Percentiles rank a stretch among this genome's conserved stretches.
These are phyloP conservation scores for Chelonia mydas DNA, from an alignment of 2,797 vertebrate species.

Conservation along the genomic window DNA sequence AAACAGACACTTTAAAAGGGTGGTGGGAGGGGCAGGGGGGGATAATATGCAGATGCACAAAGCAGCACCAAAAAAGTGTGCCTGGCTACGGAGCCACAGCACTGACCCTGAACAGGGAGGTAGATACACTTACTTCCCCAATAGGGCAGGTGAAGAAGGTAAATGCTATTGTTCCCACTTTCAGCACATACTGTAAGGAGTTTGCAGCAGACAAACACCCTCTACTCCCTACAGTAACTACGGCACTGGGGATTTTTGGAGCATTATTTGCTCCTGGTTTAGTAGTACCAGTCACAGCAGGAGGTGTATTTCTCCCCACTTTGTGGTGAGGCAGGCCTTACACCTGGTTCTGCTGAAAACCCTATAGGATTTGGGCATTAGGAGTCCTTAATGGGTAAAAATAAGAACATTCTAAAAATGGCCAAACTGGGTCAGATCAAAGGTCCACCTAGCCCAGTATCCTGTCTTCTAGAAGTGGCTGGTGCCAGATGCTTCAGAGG, in stretches of 20 bases:
- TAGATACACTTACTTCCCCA: not conserved
- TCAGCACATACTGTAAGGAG: accelerated
- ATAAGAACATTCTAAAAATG: not conserved
- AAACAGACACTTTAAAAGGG: not conserved
- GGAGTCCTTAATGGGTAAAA: not conserved
- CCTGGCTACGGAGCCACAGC: not conserved
- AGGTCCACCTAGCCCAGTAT: not conserved
- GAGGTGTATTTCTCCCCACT: not conserved
- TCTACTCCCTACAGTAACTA: not conserved
- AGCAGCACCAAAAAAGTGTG: accelerated
- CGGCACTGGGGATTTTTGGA: not conserved
- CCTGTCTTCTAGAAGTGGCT: not conserved
- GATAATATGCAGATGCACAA: not conserved
- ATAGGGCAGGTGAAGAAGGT: not conserved
- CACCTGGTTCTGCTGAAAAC: not conserved
- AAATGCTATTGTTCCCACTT: not conserved
- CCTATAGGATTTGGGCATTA: not conserved
- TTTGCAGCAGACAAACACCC: not conserved
- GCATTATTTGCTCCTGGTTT: not conserved
- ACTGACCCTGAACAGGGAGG: not conserved
- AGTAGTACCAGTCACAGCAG: not conserved
- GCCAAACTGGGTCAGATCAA: not conserved
- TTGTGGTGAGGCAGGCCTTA: not conserved
- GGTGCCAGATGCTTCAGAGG: not conserved
- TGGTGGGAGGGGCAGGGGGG: not conserved